These are phyloP conservation scores for Meloe dianella DNA, from an alignment of 2,888 invertebrate species.

Conservation along the genomic window DNA sequence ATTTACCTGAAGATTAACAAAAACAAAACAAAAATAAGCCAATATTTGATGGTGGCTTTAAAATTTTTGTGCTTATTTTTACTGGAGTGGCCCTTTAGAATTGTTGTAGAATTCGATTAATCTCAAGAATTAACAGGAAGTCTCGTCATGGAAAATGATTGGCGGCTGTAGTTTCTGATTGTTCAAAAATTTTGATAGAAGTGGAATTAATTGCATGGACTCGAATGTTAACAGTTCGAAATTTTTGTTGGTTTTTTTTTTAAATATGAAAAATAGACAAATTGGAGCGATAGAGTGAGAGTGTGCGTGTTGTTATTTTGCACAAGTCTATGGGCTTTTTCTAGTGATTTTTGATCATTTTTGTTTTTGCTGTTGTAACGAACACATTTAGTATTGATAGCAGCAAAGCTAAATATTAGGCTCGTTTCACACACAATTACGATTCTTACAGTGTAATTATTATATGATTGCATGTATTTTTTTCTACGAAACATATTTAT, in stretches of 20 bases:
- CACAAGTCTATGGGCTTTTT: slow-evolving; percentile 51
- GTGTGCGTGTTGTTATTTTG: slow-evolving; percentile 22
- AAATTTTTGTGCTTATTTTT: too few species aligned
- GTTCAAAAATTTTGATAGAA: not conserved
- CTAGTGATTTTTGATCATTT: slow-evolving; percentile 46
- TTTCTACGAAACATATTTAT: slow-evolving; percentile 25
- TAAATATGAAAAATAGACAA: not conserved
- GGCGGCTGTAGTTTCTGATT: not conserved
- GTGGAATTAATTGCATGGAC: not conserved
- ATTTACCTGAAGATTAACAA: too few species aligned
- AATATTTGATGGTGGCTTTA: too few species aligned
- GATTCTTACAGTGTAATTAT: slow-evolving; percentile 52
- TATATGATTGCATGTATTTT: slow-evolving; percentile 52
- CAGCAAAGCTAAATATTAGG: slow-evolving; percentile 55
- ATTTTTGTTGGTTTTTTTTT: not conserved
- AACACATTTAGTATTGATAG: slow-evolving; percentile 50
- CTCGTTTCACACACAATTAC: slow-evolving; percentile 44
- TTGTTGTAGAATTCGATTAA: not conserved
- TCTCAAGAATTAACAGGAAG: not conserved
- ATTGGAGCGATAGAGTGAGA: not conserved
- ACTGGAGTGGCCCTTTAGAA: not conserved
- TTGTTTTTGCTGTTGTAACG: slow-evolving; percentile 24
- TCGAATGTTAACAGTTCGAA: not conserved
- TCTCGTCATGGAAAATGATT: not conserved
- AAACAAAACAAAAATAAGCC: too few species aligned